Base-by-base conservation (phyloP, 2,113 vertebrate species). In the Pyrgilauda ruficollis region DNA sequence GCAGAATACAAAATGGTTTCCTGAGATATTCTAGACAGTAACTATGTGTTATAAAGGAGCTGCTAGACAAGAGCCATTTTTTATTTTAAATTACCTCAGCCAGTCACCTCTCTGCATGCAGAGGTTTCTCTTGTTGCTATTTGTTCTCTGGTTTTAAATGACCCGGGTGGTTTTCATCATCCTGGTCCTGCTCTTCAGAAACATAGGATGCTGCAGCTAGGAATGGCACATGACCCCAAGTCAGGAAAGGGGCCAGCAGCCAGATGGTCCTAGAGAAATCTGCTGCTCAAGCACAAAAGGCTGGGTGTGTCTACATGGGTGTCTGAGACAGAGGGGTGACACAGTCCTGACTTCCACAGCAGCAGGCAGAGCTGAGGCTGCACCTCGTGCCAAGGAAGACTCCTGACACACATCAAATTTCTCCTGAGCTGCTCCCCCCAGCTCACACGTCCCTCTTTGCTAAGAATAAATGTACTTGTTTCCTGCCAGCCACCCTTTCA, bases 81-180 rank as follows among this genome's bases (percentile, higher is more conserved):
- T 97, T 96, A 96, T 93, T 96, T 94, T 87, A 94, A 95, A 96
- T 93, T 94, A 93, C 89, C 70, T 62, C 69, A 91, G 63, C 89
- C 82, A 92, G 90, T 76, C 96, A 93, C 91, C 67, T 88, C 86
- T 64, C 75, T 76, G 62, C 78, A 95, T 91, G 89, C 83, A 73
- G 83, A 95, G 70, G 68, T 62, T 92, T 89, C 89, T 81, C 61
- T 64, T 50, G 33, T 28, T 80, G 80, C 86, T 84, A 3, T 86
- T 77, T 2, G 6, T 56, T 69, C 46, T 59, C 63, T 66, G 64
- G 14, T 68, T 94, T 85, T 68, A 80, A 94, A 90, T 63, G 82
- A 56, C 74, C 26, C 3, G 31, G 26, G 68, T 81, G 61, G 21
- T 90, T 95, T 94, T 68, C 46, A 73, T 89, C 87, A 70, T 43